Evolutionary conservation across 2,113 vertebrate genomes (phyloP).

Genomic region (Cynoglossus semilaevis): DNA sequence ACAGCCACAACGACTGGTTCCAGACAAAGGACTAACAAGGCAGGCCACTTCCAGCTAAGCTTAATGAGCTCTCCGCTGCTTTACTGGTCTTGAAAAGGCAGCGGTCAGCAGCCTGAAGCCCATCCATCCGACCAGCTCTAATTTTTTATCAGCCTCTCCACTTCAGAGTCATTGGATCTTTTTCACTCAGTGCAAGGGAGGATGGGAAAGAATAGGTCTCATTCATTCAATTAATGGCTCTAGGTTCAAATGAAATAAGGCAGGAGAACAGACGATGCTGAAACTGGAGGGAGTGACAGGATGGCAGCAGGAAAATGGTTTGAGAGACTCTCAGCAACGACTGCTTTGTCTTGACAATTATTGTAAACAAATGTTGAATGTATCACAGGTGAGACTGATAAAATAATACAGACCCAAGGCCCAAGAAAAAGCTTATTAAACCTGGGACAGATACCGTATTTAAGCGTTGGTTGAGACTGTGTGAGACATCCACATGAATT

Average conservation of each 20-base stretch:
- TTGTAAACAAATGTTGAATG: conserved; percentile 41
- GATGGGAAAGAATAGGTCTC: conserved; percentile 40
- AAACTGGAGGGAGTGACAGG: conserved; percentile 43
- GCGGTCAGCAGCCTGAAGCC: conserved; percentile 49
- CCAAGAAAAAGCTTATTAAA: conserved; percentile 39
- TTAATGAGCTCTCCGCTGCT: conserved; percentile 60
- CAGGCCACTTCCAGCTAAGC: conserved; percentile 41
- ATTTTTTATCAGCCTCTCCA: conserved; percentile 56
- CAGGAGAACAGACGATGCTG: conserved; percentile 34
- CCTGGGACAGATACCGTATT: conserved; percentile 19
- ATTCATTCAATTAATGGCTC: conserved; percentile 50
- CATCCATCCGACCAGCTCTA: conserved; percentile 41
- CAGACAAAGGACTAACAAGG: conserved; percentile 42
- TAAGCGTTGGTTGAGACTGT: conserved; percentile 2
- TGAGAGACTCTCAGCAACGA: conserved; percentile 41
- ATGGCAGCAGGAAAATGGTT: conserved; percentile 52
- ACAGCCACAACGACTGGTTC: conserved; percentile 10
- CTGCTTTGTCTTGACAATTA: conserved; percentile 50
- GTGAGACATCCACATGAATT: conserved; percentile 21
- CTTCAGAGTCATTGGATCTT: conserved; percentile 37
- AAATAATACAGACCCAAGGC: conserved; percentile 10
- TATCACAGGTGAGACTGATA: conserved; percentile 30
- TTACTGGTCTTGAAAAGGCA: conserved; percentile 56
- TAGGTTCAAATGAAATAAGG: conserved; percentile 19
- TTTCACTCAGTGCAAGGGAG: conserved; percentile 33